Conservation (phyloP, 2,797 vertebrate genomes). For the Hipposideros larvatus region DNA sequence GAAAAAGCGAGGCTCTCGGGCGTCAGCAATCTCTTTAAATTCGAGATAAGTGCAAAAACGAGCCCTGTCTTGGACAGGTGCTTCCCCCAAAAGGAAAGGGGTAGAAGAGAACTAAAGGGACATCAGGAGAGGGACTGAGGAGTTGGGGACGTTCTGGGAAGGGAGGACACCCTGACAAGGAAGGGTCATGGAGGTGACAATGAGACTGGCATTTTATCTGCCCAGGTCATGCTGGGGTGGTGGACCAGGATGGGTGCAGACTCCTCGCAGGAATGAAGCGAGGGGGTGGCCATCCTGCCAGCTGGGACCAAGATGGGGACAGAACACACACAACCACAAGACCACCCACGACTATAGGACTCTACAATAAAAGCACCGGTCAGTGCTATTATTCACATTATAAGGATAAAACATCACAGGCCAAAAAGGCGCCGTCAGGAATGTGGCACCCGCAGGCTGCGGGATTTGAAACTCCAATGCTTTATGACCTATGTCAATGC, state of each 20-base stretch:
- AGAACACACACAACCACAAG: conserved; percentile 79
- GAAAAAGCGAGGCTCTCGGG: conserved; percentile 86
- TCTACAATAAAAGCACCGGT: conserved; percentile 86
- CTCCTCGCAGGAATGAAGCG: conserved; percentile 65
- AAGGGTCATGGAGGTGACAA: conserved; percentile 62
- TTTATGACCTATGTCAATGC: conserved; percentile 84
- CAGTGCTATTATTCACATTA: conserved; percentile 89
- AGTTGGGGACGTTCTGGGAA: conserved; percentile 40
- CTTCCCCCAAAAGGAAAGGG: conserved; percentile 72
- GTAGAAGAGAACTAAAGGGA: conserved; percentile 69
- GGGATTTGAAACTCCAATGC: conserved; percentile 87
- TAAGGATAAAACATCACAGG: conserved; percentile 88
- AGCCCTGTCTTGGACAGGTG: conserved; percentile 82
- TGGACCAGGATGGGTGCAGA: conserved; percentile 66
- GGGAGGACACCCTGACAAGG: conserved; percentile 57
- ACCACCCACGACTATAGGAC: conserved; percentile 83
- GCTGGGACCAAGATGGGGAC: conserved; percentile 79
- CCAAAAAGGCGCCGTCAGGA: conserved; percentile 86
- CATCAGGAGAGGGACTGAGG: conserved; percentile 47
- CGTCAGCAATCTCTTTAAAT: conserved; percentile 86
- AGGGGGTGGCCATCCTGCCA: conserved; percentile 78
- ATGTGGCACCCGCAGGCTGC: conserved; percentile 79
- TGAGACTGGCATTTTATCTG: conserved; percentile 65
- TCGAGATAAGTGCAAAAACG: conserved; percentile 83
- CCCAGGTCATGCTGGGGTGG: conserved; percentile 75